A percentile compares a stretch with the other conserved stretches of the same genome.
Evolutionary conservation across 2,113 vertebrate genomes (phyloP).

Genomic region (Engystomops pustulosus): DNA sequence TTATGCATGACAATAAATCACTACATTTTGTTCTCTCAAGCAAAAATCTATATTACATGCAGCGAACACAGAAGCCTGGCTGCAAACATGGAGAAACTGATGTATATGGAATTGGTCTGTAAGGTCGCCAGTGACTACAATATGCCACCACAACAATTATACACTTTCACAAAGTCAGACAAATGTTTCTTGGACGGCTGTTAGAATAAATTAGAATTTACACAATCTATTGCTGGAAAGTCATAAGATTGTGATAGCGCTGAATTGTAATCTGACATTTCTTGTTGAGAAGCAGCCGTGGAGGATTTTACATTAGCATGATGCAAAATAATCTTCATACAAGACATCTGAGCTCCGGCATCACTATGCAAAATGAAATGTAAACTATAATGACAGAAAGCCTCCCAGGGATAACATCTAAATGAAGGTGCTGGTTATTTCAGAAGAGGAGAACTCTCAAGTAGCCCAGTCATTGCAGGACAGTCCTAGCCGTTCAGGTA

Average conservation of each 20-base stretch:
- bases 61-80: not conserved
- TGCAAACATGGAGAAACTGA: not conserved
- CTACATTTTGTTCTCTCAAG: not conserved
- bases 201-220: constrained; percentile 33
- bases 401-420: constrained; percentile 28
- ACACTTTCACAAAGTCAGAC: constrained; percentile 19
- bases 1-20: not conserved
- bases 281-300: constrained; percentile 9
- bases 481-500: not conserved
- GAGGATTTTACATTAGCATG: constrained; percentile 44
- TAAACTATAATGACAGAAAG: constrained; percentile 36
- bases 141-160: constrained; percentile 3
- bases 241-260: constrained; percentile 18
- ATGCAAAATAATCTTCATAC: constrained; percentile 44
- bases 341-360: constrained; percentile 32
- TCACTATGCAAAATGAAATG: constrained; percentile 41
- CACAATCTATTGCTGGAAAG: constrained; percentile 42
- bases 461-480: not conserved
- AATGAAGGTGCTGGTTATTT: constrained; percentile 5
- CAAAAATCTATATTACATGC: not conserved
- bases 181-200: constrained; percentile 23
- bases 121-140: not conserved
- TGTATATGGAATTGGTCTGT: constrained; percentile 1
- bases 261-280: constrained; percentile 44
- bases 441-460: not conserved